phyloP scores from a whole-genome alignment of 2,113 vertebrate genomes.

The Echinops telfairi region DNA sequence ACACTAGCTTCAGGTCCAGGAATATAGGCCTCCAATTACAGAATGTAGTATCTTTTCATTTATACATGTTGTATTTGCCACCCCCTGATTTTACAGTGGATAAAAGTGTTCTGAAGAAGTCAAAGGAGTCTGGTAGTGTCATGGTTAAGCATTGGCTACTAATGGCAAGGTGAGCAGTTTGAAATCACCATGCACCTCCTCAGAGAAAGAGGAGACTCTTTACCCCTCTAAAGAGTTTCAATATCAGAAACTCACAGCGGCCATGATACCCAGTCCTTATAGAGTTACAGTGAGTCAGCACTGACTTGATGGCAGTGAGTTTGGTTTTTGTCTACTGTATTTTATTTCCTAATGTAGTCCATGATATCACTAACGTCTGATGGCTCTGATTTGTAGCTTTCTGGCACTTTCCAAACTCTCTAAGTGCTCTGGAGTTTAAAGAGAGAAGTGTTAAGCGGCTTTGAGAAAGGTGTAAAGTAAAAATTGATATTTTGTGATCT shows the following conservation, averaged over 20 bases:
- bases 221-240: no score
- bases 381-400: background rate
- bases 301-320: no score
- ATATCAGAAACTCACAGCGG: no score
- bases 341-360: background rate
- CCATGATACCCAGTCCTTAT: no score
- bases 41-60: background rate
- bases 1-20: background rate
- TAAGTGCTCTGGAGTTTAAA: background rate
- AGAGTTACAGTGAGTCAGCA: no score
- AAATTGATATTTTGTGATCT: background rate
- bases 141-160: no score
- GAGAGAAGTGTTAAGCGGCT: background rate
- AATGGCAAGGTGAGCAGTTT: no score
- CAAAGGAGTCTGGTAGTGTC: no score
- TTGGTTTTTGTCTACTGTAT: no score
- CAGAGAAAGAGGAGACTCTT: no score
- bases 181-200: no score
- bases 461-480: background rate
- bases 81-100: background rate
- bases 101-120: background rate
- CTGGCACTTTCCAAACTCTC: background rate
- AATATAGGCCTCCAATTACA: background rate
- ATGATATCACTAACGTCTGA: background rate
- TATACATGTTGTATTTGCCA: background rate